A percentile compares a stretch with the other conserved stretches of the same genome.
phyloP scores from a whole-genome alignment of 2,888 invertebrate species.

The Plemyria rubiginata region DNA sequence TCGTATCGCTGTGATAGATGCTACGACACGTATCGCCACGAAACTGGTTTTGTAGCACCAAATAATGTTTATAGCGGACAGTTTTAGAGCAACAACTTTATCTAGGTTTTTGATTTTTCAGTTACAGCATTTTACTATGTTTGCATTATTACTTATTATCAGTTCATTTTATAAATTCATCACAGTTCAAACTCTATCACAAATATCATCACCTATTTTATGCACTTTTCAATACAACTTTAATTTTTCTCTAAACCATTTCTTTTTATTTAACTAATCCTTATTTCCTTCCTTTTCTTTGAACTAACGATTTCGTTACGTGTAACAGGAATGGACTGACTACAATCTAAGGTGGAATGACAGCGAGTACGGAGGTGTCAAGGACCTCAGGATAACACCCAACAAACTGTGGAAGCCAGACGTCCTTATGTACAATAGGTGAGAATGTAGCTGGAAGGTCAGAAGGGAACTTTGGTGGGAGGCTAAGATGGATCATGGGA shows the following conservation, averaged over 20 bases:
- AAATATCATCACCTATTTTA: not conserved
- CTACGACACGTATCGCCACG: not conserved
- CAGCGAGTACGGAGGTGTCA: slow-evolving; percentile 96
- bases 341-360: slow-evolving; percentile 99
- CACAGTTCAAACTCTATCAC: not conserved
- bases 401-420: slow-evolving; percentile 99
- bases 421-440: slow-evolving; percentile 99
- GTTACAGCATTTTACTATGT: not conserved
- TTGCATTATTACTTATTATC: not conserved
- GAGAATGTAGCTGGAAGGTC: slow-evolving; percentile 51
- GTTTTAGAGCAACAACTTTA: not conserved
- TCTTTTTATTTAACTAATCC: not conserved
- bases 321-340: slow-evolving; percentile 97
- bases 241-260: not conserved
- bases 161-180: too few species aligned
- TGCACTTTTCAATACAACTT: not conserved
- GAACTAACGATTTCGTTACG: slow-evolving; percentile 27
- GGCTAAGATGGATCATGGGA: too few species aligned
- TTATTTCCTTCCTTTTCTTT: slow-evolving; percentile 8
- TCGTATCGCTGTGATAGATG: not conserved
- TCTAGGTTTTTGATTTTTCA: not conserved
- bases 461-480: slow-evolving; percentile 8
- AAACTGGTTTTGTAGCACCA: not conserved
- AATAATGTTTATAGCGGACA: not conserved
- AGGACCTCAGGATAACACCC: slow-evolving; percentile 97